These are phyloP conservation scores for Sinella curviseta DNA, from an alignment of 1,140 invertebrate species.

Conservation along the genomic window DNA sequence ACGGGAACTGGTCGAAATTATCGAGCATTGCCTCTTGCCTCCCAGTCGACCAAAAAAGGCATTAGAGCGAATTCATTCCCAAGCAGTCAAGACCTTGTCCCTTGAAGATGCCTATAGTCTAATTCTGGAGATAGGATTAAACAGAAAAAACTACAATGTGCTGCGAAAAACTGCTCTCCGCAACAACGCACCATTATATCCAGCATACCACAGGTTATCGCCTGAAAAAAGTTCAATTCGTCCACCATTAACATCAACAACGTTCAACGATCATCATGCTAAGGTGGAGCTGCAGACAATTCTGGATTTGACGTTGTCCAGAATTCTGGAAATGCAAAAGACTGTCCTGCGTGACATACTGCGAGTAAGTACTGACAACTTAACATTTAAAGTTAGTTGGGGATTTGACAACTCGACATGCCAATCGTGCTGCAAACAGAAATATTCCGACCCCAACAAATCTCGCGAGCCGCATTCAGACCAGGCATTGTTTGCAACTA, in stretches of 20 bases:
- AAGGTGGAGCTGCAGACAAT: constrained; percentile 17
- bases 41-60: no score
- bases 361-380: not conserved
- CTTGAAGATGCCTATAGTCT: not conserved
- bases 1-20: not conserved
- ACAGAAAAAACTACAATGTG: not conserved
- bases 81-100: no score
- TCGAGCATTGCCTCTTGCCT: not conserved
- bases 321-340: not conserved
- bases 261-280: not conserved
- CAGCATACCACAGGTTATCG: not conserved
- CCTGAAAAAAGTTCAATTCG: not conserved
- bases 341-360: not conserved
- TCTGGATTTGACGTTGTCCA: not conserved
- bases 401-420: constrained; percentile 7
- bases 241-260: not conserved
- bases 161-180: not conserved
- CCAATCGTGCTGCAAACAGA: constrained; percentile 20
- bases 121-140: not conserved
- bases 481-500: constrained; percentile 6
- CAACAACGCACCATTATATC: not conserved
- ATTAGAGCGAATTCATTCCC: no score
- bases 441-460: no score
- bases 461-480: no score
- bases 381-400: not conserved